Evolutionary conservation across 2,888 invertebrate species (phyloP), one percentile per base, ranked within the genome.

Genomic region (Nineta flava): DNA sequence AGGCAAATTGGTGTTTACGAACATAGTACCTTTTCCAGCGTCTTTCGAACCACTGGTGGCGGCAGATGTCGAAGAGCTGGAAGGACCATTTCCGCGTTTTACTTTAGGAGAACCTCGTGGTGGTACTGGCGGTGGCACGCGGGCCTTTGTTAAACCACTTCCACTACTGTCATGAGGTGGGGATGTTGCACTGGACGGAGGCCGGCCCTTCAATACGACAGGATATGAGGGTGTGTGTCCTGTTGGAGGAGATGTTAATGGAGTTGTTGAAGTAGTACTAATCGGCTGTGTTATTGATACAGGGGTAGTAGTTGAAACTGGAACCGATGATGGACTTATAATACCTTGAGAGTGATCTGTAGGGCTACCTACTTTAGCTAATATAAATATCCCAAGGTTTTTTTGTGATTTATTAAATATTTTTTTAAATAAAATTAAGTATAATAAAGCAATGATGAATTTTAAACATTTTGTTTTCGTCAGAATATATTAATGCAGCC

Each of bases 51-150:
- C 16, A 40, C 48, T 34, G 19, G 44, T 44, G n/a, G 17, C 3
- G 19, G 35, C 42, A 12, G 40, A 15, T 9, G 13, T 35, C 9
- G 34, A 35, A 16, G 41, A 41, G 21, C 59, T 26, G 42, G 44
- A 34, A n/a, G 44, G 26, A 51, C 66, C 70, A 46, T 70, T 71
- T 41, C 73, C 73, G 35, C 76, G 69, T 65, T 76, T 77, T 51
- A 72, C 67, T 65, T 81, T 81, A 42, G 83, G 84, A 21, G 84
- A 83, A 51, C 87, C 87, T 59, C 90, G 73, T 3, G 90, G 90
- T 49, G 90, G 90, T 48, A 91, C 90, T 17, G 91, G 91, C 49
- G 91, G 91, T 41, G 90, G 90, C 40, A 88, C 79, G 66, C 84
- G 83, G 58, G 81, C 76, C 67, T 84, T 84, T 48, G 68, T 35